These are phyloP conservation scores for Gouania willdenowi DNA, from an alignment of 2,797 vertebrate genomes.

Conservation along the genomic window DNA sequence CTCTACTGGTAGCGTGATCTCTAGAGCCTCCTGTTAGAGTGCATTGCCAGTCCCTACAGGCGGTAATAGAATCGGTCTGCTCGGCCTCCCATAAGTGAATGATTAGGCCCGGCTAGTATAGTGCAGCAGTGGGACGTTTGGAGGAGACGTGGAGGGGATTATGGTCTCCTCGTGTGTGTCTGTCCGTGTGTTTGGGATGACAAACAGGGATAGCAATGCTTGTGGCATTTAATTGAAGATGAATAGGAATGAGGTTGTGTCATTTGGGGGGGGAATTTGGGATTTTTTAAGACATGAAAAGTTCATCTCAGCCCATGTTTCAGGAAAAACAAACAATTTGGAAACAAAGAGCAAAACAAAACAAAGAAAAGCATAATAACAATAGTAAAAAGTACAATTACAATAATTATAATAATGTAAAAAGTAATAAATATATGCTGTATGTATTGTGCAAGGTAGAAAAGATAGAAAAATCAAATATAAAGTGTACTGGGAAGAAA, in stretches of 20 bases:
- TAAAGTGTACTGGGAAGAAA: too few species aligned
- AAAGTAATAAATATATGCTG: too few species aligned
- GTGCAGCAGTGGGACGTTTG: slow-evolving; percentile 32
- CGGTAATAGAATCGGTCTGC: slow-evolving; percentile 57
- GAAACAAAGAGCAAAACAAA: too few species aligned
- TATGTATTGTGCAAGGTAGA: too few species aligned
- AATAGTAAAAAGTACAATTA: too few species aligned
- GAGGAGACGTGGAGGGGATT: slow-evolving; percentile 27
- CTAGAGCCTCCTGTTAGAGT: slow-evolving; percentile 52
- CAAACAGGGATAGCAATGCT: slow-evolving; percentile 32
- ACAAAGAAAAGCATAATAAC: too few species aligned
- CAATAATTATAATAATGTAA: too few species aligned
- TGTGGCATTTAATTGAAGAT: slow-evolving; percentile 41
- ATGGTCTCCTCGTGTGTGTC: slow-evolving; percentile 29
- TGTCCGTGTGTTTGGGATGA: slow-evolving; percentile 29
- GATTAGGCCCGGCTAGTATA: slow-evolving; percentile 55
- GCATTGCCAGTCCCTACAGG: slow-evolving; percentile 47
- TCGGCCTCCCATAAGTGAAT: slow-evolving; percentile 64
- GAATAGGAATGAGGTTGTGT: slow-evolving; percentile 32
- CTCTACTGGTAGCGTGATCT: slow-evolving; percentile 45
- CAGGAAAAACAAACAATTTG: too few species aligned
- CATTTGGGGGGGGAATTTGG: slow-evolving; percentile 33
- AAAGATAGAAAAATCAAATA: too few species aligned
- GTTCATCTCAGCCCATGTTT: slow-evolving; percentile 10
- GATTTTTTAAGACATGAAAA: slow-evolving; percentile 28